Evolutionary conservation across 1,140 invertebrate species (phyloP).

Genomic region (Macrotrachela quadricornifera): DNA sequence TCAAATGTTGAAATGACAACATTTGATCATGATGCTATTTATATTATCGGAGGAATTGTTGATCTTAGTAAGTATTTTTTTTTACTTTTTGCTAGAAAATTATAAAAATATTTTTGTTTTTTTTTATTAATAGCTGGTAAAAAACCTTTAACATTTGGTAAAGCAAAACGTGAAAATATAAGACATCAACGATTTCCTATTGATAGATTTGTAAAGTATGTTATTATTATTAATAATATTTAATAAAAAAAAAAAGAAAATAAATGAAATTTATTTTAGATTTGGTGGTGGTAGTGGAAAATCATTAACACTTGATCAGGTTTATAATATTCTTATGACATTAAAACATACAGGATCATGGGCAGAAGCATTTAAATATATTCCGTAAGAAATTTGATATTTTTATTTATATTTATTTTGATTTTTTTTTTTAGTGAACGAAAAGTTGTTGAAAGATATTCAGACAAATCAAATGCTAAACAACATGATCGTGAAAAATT

Average conservation of each 20-base stretch:
- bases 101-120: background rate
- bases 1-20: conserved; percentile 3
- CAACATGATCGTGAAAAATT: too few relatives aligned
- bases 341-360: background rate
- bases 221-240: background rate
- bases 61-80: conserved; percentile 9
- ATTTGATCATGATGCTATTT: conserved; percentile 10
- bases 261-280: background rate
- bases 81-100: too few relatives aligned
- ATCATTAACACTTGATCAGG: conserved; percentile 5
- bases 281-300: background rate
- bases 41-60: conserved; percentile 16
- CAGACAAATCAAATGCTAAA: too few relatives aligned
- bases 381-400: too few relatives aligned
- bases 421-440: too few relatives aligned
- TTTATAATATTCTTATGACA: conserved; percentile 2
- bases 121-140: too few relatives aligned
- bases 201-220: conserved; percentile 4
- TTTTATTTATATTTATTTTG: too few relatives aligned
- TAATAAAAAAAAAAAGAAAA: background rate
- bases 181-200: conserved; percentile 5
- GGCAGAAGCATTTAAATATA: background rate
- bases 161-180: conserved; percentile 6
- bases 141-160: background rate
- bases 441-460: too few relatives aligned